These are phyloP conservation scores for Heteropelma amictum DNA, from an alignment of 2,888 invertebrate species.

Conservation along the genomic window DNA sequence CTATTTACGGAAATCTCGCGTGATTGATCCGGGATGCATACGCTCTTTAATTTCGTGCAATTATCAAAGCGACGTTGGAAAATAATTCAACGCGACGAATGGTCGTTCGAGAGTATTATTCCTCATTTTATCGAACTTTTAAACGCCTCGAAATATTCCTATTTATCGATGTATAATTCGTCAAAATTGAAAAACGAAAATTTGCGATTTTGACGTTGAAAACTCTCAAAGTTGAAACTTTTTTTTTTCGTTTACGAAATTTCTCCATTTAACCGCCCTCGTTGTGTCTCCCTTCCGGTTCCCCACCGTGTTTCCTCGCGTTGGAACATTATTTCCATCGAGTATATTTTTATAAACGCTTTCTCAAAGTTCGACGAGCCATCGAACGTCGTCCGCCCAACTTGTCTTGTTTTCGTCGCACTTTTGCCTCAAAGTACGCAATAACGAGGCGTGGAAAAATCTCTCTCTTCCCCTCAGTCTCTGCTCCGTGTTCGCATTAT, in stretches of 20 bases:
- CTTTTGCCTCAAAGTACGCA: background rate
- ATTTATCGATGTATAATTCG: too few species aligned
- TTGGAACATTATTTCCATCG: background rate
- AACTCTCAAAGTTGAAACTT: too few species aligned
- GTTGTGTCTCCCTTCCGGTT: conserved; percentile 1
- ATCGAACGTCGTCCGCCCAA: conserved; percentile 33
- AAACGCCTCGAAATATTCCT: too few species aligned
- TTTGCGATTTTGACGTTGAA: too few species aligned
- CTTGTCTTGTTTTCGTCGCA: conserved; percentile 1
- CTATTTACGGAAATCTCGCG: too few species aligned
- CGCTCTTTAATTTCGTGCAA: too few species aligned
- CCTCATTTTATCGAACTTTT: too few species aligned
- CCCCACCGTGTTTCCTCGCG: background rate
- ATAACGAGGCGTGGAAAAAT: conserved; percentile 1
- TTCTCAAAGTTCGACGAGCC: conserved; percentile 38
- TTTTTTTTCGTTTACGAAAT: background rate
- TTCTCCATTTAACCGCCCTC: background rate
- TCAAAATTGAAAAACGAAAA: too few species aligned
- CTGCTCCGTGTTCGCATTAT: conserved; percentile 67
- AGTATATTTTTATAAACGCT: conserved; percentile 33
- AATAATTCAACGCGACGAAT: too few species aligned
- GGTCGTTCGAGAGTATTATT: too few species aligned
- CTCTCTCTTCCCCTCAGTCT: conserved; percentile 11
- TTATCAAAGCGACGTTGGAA: too few species aligned
- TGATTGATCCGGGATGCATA: too few species aligned